Evolutionary conservation across 2,888 invertebrate genomes (phyloP).

Genomic region (Pristionchus japonicus): DNA sequence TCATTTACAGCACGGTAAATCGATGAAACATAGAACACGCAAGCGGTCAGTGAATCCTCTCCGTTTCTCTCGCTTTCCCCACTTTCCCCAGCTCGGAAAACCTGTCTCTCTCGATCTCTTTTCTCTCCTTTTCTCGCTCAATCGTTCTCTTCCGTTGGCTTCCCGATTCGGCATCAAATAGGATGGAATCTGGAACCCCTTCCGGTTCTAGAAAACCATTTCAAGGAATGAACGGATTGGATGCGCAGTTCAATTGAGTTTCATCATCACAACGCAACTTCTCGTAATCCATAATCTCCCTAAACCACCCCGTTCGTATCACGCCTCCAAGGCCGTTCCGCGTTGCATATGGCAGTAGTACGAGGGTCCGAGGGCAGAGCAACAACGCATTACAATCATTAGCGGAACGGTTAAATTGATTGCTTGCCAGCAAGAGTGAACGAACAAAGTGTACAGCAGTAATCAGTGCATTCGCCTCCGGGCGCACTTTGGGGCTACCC

Average conservation of each 20-base stretch:
- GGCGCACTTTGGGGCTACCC: neutral
- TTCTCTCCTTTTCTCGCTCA: neutral
- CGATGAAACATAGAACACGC: neutral
- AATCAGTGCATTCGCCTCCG: neutral
- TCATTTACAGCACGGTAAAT: neutral
- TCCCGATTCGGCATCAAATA: neutral
- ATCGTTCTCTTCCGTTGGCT: neutral
- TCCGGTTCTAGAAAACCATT: neutral
- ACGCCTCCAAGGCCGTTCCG: neutral
- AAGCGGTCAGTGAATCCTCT: neutral
- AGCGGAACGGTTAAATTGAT: slow-evolving; percentile 2
- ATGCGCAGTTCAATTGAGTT: neutral
- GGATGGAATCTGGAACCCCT: neutral
- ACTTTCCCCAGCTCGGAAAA: neutral
- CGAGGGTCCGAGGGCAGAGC: slow-evolving; percentile 1
- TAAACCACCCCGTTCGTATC: neutral
- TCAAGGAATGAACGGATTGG: neutral
- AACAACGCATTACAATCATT: neutral
- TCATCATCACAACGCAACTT: neutral
- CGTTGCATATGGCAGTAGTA: neutral
- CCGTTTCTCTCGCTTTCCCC: neutral
- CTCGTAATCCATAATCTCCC: neutral
- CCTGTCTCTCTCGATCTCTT: slow-evolving; percentile 10
- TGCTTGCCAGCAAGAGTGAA: neutral
- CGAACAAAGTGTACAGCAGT: neutral